A percentile compares a stretch with the other conserved stretches of the same genome.
These are phyloP conservation scores for Anolis sagrei DNA, from an alignment of 2,113 vertebrate species.

Conservation along the genomic window DNA sequence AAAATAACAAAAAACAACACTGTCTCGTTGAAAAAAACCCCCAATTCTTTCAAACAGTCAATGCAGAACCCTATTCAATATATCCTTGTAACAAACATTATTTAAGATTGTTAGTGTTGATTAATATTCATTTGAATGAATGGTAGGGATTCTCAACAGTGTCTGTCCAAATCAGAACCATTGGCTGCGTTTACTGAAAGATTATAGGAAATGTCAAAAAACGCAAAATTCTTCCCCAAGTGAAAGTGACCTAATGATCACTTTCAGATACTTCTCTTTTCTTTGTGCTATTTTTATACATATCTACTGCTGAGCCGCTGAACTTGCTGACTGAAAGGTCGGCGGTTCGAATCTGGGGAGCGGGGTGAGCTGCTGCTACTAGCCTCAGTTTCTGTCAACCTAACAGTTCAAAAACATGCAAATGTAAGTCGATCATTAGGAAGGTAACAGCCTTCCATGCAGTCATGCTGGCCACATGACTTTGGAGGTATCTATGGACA, in stretches of 20 bases:
- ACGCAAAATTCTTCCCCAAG: neutral
- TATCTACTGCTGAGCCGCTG: too few relatives aligned
- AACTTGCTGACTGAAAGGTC: too few relatives aligned
- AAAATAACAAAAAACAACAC: conserved; percentile 26
- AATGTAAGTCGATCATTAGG: too few relatives aligned
- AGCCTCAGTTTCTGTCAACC: too few relatives aligned
- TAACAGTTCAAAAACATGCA: too few relatives aligned
- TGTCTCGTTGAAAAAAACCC: conserved; percentile 41
- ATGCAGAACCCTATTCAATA: neutral
- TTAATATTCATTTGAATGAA: conserved; percentile 7
- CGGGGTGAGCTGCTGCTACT: too few relatives aligned
- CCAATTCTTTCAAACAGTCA: neutral
- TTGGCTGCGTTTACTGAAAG: neutral
- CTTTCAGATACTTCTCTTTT: neutral
- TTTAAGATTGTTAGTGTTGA: conserved; percentile 30
- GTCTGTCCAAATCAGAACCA: neutral
- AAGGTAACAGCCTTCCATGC: too few relatives aligned
- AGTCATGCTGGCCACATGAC: too few relatives aligned
- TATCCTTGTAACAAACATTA: conserved; percentile 1
- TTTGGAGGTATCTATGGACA: too few relatives aligned
- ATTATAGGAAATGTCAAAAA: neutral
- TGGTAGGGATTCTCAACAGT: neutral
- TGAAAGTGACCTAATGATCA: fast-evolving
- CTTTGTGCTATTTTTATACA: conserved; percentile 1
- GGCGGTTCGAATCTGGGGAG: too few relatives aligned